Evolutionary conservation across 2,888 invertebrate genomes (phyloP).

Genomic region (Arrhopalites spinosus): DNA sequence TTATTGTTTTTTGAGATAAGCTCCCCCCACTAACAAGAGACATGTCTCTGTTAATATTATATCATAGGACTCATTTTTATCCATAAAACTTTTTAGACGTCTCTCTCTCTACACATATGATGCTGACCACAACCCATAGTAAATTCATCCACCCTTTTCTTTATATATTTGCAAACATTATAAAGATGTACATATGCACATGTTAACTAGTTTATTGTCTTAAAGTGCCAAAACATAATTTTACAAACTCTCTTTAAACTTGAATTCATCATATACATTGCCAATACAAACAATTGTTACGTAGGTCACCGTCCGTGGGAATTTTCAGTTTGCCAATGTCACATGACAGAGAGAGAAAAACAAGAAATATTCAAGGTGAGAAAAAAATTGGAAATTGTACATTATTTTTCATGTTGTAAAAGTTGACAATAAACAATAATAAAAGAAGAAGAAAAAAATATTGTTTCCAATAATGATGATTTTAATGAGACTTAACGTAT

Average conservation of each 20-base stretch:
- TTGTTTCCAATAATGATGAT: neutral
- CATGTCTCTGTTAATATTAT: no score
- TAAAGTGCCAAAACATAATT: no score
- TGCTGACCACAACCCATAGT: no score
- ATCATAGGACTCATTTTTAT: neutral
- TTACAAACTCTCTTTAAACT: no score
- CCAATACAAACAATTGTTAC: no score
- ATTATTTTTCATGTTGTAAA: neutral
- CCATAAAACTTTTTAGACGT: no score
- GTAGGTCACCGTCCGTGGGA: conserved; percentile 32
- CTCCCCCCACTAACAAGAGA: neutral
- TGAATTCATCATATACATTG: no score
- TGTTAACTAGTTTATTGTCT: no score
- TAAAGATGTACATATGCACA: no score
- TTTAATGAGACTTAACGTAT: neutral
- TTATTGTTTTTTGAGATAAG: neutral
- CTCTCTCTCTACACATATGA: no score
- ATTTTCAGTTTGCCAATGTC: conserved; percentile 9
- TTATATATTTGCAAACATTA: no score
- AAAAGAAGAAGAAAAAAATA: neutral
- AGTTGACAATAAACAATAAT: neutral
- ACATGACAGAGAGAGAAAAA: neutral
- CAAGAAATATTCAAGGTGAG: neutral
- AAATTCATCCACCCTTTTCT: no score
- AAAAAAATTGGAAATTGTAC: conserved; percentile 1